These are phyloP conservation scores for Trichonephila clavata DNA, from an alignment of 1,140 invertebrate species.

Conservation along the genomic window DNA sequence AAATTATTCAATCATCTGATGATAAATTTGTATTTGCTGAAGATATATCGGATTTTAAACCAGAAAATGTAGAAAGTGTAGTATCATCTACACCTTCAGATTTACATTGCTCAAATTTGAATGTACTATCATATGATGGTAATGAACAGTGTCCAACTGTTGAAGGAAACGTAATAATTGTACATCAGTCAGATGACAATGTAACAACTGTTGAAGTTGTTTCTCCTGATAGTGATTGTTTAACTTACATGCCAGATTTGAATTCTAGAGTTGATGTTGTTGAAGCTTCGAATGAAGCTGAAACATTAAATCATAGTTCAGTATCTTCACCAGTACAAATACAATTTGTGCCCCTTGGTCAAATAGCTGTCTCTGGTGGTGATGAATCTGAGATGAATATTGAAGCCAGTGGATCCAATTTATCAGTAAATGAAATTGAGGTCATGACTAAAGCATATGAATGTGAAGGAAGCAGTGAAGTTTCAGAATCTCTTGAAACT, in stretches of 20 bases:
- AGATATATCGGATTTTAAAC: conserved; percentile 2
- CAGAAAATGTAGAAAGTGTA: conserved; percentile 33
- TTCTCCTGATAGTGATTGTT: not conserved
- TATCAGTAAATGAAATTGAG: conserved; percentile 33
- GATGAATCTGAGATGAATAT: not conserved
- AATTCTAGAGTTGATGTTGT: conserved; percentile 6
- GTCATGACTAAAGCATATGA: not conserved
- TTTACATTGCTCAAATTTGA: not conserved
- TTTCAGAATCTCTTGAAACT: conserved; percentile 35
- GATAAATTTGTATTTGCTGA: not conserved
- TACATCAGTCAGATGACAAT: not conserved
- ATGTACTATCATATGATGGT: conserved; percentile 1
- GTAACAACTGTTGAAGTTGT: not conserved
- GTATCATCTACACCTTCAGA: conserved; percentile 58
- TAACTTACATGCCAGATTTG: not conserved
- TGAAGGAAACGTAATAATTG: conserved; percentile 25
- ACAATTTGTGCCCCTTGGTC: not conserved
- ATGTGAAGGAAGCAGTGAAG: conserved; percentile 41
- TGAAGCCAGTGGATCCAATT: not conserved
- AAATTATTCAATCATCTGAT: conserved; percentile 39
- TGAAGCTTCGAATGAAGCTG: conserved; percentile 55
- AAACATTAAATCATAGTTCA: conserved; percentile 35
- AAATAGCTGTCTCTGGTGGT: not conserved
- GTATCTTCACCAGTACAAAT: not conserved
- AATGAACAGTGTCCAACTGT: conserved; percentile 41